Evolutionary conservation across 2,113 vertebrate species (phyloP).

Genomic region (Circaetus gallicus): DNA sequence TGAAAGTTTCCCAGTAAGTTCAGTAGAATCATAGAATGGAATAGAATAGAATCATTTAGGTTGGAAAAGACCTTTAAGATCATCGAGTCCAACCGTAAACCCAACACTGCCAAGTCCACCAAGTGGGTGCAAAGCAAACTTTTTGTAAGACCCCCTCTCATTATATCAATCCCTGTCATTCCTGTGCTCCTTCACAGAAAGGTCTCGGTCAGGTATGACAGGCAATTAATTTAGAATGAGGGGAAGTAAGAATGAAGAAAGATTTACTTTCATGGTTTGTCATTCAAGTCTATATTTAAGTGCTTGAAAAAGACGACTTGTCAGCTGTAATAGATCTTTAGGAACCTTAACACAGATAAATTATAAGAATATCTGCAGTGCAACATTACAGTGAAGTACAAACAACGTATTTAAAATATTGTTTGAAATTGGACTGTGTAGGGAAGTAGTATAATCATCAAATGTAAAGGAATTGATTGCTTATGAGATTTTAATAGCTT

Average conservation of each 20-base stretch:
- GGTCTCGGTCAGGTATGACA: neutral
- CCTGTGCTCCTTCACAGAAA: neutral
- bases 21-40: neutral
- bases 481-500: neutral
- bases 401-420: neutral
- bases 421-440: neutral
- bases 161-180: neutral
- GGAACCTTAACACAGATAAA: conserved; percentile 7
- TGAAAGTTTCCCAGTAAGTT: neutral
- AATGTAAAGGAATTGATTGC: neutral
- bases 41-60: neutral
- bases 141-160: neutral
- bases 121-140: neutral
- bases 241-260: conserved; percentile 30
- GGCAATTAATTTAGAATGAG: conserved; percentile 1
- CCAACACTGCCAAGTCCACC: neutral
- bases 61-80: neutral
- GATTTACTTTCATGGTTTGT: conserved; percentile 15
- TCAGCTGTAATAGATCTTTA: neutral
- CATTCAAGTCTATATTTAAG: conserved; percentile 36
- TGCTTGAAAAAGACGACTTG: neutral
- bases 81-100: neutral
- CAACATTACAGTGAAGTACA: neutral
- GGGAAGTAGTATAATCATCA: neutral
- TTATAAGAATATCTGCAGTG: neutral